Evolutionary conservation across 1,140 invertebrate species (phyloP), one percentile per base, ranked within the genome.

Genomic region (Caenorhabditis latens): DNA sequence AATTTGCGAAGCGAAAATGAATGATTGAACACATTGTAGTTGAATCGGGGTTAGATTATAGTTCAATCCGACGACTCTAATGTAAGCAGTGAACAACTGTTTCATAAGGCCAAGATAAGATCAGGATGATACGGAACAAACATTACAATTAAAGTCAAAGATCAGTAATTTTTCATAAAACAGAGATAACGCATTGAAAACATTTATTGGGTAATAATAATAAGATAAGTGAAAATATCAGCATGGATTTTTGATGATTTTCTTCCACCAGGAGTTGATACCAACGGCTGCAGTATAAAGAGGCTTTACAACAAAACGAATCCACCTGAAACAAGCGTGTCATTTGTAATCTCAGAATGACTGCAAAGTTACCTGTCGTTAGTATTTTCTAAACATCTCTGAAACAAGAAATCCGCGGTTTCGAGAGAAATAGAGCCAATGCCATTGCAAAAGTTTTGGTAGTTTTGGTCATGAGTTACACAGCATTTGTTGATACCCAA

Each of bases 181-280:
- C 13, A 53, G 16, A 16, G 9, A 53, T 53, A 2, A 53, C 3
- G 11, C 50, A 5, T 53, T 16, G 9, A 53, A 53, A 53, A 53
- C 3, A 16, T 53, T 53, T 53, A 53, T 53, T 32, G 32, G 32
- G 0, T 32, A 1, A 32, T 0, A 32, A 32, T 2, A 32, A 32
- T 32, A 32, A 1, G 2, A 32, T 32, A 32, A 32, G 2, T 32
- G 2, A 32, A 32, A 32, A 63, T 19, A 19, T 71, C 21, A 71
- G 21, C 65, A 71, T 19, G 42, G 42, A 71, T 71, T 43, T 19
- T 19, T 71, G 11, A n/a, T 19, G 19, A 43, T 43, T 71, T 19
- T 71, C 19, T 71, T 71, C 65, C 65, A 71, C 65, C 40, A 71
- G 9, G 65, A 71, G 19, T 71, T 71, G 4, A 71, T 6, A 43